Evolutionary conservation across 2,888 invertebrate species (phyloP).

Genomic region (Zaprionus obscuricornis): DNA sequence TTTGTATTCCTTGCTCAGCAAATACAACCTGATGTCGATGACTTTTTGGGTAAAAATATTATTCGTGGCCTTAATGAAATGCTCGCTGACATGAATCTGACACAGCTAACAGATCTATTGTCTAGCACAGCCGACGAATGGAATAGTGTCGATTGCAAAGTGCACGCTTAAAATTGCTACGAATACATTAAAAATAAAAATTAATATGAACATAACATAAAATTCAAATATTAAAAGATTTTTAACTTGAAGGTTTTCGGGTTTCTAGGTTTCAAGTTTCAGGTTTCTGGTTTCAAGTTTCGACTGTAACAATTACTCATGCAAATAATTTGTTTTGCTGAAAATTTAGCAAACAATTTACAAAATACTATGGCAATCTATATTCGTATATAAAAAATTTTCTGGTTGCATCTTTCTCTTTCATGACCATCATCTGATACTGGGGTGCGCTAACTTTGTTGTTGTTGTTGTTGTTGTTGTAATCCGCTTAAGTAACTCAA

Average conservation of each 20-base stretch:
- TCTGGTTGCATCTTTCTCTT: background rate
- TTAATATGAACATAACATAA: background rate
- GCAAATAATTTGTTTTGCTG: no score
- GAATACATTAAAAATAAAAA: background rate
- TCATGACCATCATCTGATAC: slow-evolving; percentile 3
- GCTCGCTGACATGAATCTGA: slow-evolving; percentile 33
- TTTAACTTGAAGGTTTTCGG: no score
- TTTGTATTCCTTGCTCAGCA: slow-evolving; percentile 41
- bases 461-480: slow-evolving; percentile 46
- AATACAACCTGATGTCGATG: slow-evolving; percentile 46
- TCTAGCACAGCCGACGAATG: slow-evolving; percentile 27
- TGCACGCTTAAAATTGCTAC: slow-evolving; percentile 5
- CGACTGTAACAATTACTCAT: no score
- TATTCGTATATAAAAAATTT: no score
- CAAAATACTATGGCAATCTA: no score
- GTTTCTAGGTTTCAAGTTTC: no score
- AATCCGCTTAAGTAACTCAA: slow-evolving; percentile 78
- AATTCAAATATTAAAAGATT: no score
- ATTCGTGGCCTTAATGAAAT: slow-evolving; percentile 41
- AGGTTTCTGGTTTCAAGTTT: no score
- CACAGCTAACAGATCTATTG: slow-evolving; percentile 34
- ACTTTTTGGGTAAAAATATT: slow-evolving; percentile 19
- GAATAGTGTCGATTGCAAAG: slow-evolving; percentile 39
- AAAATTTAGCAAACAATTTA: no score
- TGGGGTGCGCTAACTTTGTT: no score